Percentiles rank a stretch among this genome's conserved stretches.
phyloP scores from a whole-genome alignment of 1,140 invertebrate genomes.

The Rhagoletis zephyria region DNA sequence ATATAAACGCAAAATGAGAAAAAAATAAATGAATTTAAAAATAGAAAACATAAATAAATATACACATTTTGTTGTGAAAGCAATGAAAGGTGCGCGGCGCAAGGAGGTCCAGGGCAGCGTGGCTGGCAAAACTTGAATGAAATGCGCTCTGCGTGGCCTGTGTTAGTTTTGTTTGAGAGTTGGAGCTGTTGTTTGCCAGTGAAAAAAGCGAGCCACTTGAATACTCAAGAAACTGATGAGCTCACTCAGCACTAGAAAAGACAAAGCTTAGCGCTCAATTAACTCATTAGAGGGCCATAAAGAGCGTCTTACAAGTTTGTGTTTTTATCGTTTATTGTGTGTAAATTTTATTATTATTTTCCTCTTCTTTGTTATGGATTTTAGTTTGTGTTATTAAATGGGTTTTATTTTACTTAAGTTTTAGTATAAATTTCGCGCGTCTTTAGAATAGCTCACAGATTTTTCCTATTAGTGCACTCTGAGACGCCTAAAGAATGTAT shows the following conservation, averaged over 20 bases:
- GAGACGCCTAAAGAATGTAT: too few species aligned
- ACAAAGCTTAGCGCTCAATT: neutral
- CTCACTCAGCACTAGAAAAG: neutral
- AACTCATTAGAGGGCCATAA: constrained; percentile 7
- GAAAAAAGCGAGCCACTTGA: too few species aligned
- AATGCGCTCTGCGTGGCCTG: neutral
- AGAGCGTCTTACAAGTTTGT: neutral
- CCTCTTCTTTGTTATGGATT: neutral
- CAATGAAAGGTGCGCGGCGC: neutral
- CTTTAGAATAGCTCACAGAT: too few species aligned
- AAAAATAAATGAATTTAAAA: constrained; percentile 10
- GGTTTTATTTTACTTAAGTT: neutral
- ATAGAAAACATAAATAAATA: constrained; percentile 49
- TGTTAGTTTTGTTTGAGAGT: neutral
- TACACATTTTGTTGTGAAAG: constrained; percentile 42
- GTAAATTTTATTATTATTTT: neutral
- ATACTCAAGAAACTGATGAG: neutral
- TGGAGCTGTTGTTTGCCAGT: neutral
- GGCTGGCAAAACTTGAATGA: constrained; percentile 31
- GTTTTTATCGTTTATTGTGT: neutral
- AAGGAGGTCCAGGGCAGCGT: neutral
- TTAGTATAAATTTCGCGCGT: too few species aligned
- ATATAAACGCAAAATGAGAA: neutral
- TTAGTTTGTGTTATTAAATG: neutral
- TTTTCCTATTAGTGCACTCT: too few species aligned